A percentile compares a stretch with the other conserved stretches of the same genome.
phyloP scores from a whole-genome alignment of 2,888 invertebrate genomes.

The Dynastes grantii region DNA sequence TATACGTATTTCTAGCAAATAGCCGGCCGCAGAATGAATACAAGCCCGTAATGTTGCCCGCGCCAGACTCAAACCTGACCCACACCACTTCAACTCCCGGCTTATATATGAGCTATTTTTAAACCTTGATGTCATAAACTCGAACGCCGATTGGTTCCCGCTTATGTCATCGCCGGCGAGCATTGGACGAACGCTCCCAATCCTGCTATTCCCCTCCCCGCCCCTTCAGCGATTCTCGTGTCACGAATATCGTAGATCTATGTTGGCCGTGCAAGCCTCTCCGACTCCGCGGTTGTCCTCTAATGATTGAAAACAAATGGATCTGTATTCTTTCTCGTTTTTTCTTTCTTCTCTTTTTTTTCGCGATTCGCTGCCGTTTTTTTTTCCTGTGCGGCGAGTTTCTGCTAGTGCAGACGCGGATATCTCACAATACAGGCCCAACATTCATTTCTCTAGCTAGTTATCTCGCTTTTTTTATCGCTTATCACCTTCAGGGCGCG shows the following conservation, averaged over 20 bases:
- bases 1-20: conserved; percentile 1
- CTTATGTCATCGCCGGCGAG: conserved; percentile 62
- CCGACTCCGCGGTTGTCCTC: conserved; percentile 56
- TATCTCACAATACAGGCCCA: conserved; percentile 15
- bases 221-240: neutral
- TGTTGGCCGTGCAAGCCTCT: conserved; percentile 61
- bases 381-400: conserved; percentile 10
- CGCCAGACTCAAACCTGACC: conserved; percentile 68
- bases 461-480: conserved; percentile 29
- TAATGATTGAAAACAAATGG: conserved; percentile 62
- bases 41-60: conserved; percentile 64
- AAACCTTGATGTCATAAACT: conserved; percentile 66
- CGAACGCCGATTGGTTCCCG: conserved; percentile 60
- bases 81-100: conserved; percentile 65
- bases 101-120: conserved; percentile 68
- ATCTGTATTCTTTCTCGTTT: conserved; percentile 56
- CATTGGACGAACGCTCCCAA: conserved; percentile 62
- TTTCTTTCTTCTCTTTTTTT: conserved; percentile 47
- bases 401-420: neutral
- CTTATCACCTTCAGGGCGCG: conserved; percentile 28
- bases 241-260: conserved; percentile 58
- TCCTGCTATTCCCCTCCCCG: conserved; percentile 1
- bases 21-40: conserved; percentile 52
- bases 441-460: neutral
- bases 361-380: conserved; percentile 43